These are phyloP conservation scores for Hypomecis atomaria DNA, from an alignment of 2,888 invertebrate genomes.

Conservation along the genomic window DNA sequence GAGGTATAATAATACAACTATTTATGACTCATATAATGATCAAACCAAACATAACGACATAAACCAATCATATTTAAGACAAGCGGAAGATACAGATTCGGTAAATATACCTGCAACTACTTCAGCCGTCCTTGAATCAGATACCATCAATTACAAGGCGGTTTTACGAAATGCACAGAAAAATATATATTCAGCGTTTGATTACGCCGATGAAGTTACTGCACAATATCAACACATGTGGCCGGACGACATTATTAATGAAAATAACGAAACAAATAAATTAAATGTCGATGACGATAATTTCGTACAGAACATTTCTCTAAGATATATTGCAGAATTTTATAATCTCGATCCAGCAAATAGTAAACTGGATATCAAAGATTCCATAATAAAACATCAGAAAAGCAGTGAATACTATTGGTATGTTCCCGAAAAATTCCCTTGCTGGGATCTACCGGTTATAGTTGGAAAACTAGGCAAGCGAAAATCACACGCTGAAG, in stretches of 20 bases:
- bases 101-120: neutral
- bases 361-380: conserved; percentile 36
- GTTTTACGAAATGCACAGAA: neutral
- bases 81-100: neutral
- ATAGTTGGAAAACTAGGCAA: conserved; percentile 62
- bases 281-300: conserved; percentile 15
- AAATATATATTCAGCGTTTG: conserved; percentile 51
- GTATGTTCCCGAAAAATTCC: conserved; percentile 69
- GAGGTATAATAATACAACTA: neutral
- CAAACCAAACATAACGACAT: conserved; percentile 2
- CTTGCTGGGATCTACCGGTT: conserved; percentile 74
- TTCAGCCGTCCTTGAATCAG: conserved; percentile 6
- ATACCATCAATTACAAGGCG: conserved; percentile 1
- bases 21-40: conserved; percentile 1
- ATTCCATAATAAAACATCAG: conserved; percentile 7
- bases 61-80: conserved; percentile 5
- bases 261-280: conserved; percentile 7
- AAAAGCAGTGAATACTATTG: conserved; percentile 49
- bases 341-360: conserved; percentile 65
- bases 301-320: conserved; percentile 36
- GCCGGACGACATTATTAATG: neutral
- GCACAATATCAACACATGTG: conserved; percentile 7
- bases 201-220: conserved; percentile 45
- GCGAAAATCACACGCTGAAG: conserved; percentile 45
- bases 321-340: conserved; percentile 54